Evolutionary conservation across 1,140 invertebrate species (phyloP), one percentile per base, ranked within the genome.

Genomic region (Cotesia vestalis): DNA sequence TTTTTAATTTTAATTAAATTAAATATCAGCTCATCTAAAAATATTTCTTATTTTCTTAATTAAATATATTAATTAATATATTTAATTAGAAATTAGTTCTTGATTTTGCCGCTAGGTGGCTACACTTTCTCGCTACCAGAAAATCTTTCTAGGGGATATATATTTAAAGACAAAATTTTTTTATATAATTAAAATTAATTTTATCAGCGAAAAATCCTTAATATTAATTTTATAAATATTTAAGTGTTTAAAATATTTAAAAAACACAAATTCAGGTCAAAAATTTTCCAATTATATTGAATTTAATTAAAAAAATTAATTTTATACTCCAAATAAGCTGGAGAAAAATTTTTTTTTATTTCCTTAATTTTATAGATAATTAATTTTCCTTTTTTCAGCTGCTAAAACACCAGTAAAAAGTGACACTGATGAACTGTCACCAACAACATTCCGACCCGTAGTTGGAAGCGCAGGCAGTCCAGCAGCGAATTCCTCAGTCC

Each of bases 381-480:
- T 57, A 14, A 57, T 57, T 14, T 57, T 38, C 2, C 14, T 55
- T 35, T 9, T 17, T 68, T 75, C 74, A 73, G 71, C 74, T 53
- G 78, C 81, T 38, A 80, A 79, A 36, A 82, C 78, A n/a, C 80
- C 83, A 0, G 36, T 82, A 6, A 86, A 84, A 71, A 85, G 76
- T 55, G 85, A 85, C 66, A 75, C 80, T 69, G 84, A 81, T 35
- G 89, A 90, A 70, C 85, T 88, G 70, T 90, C 89, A 11, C 89
- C 89, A 9, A 88, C 89, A 9, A 88, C 87, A 9, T 86, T 86
- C 66, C 81, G 88, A 55, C 87, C 87, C 75, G 84, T 90, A 35
- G 87, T 90, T 40, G 90, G 89, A 17, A 91, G 89, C 36, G 90
- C 90, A 75, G 89, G 84, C 3, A 86, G 82, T 60, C 81, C 83